Base-by-base conservation (phyloP, 2,888 invertebrate genomes). In the Lamproptera curius region DNA sequence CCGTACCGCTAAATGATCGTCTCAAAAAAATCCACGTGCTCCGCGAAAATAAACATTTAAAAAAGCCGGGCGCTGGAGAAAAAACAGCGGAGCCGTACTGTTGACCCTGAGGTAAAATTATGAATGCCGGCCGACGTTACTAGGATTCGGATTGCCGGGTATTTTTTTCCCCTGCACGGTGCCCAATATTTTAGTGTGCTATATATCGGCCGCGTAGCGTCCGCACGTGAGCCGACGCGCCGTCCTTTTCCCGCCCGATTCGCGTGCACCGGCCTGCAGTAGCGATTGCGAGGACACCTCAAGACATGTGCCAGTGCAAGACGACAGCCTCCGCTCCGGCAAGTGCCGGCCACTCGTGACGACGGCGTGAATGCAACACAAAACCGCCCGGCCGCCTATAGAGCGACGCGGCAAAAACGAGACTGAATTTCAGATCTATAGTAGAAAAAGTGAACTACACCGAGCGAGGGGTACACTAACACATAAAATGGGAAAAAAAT, bases 401-500 rank as follows among this genome's bases (percentile, higher is more conserved):
- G 84, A 84, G 77, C 76, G 73, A 82, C 88, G 85, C 88, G 88
- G 87, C 87, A 88, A 88, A 88, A 88, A 86, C 87, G 78, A 86
- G 85, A 88, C 88, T 88, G 88, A 88, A 86, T 75, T 85, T 86
- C 86, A 85, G 86, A 87, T 88, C 88, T 87, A 88, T 88, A 88
- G 88, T 88, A 88, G 87, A 88, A 88, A 88, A 88, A 88, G 87
- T 83, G 81, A 86, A 87, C 87, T 85, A 86, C 86, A 83, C 84
- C 79, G 80, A 69, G 79, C 84, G 86, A 84, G 86, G 87, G 87
- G 83, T 84, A 87, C 87, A 87, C 87, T 77, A 83, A 85, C 85
- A 87, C 86, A 87, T 85, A 78, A 87, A 85, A 85, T 83, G 88
- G 23, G 8, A 81, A 87, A 87, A 86, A 87, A 87, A 86, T 83